Conservation (phyloP, 2,797 vertebrate species). For the Graptemys geographica region DNA sequence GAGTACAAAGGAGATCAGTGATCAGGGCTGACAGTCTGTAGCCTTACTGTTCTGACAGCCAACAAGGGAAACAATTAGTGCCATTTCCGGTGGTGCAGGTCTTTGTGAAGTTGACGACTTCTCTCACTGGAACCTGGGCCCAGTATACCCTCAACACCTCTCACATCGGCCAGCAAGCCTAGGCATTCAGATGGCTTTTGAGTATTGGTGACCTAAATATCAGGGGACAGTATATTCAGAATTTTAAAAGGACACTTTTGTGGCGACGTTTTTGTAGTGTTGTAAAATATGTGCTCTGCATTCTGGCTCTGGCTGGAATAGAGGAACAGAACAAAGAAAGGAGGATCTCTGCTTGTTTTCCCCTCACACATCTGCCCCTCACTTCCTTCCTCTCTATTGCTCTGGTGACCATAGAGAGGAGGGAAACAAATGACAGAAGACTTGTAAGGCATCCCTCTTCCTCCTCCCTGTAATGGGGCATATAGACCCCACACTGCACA, state of each 20-base stretch:
- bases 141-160: not conserved
- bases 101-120: not conserved
- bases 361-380: not conserved
- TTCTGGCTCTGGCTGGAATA: not conserved
- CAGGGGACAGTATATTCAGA: not conserved
- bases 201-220: not conserved
- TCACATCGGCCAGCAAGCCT: not conserved
- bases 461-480: not conserved
- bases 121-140: not conserved
- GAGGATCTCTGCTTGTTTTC: not conserved
- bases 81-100: not conserved
- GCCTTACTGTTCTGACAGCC: not conserved
- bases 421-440: not conserved
- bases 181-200: not conserved
- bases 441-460: not conserved
- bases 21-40: not conserved
- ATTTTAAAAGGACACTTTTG: not conserved
- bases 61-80: not conserved
- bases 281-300: not conserved
- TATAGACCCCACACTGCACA: not conserved
- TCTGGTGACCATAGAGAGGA: not conserved
- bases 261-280: not conserved
- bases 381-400: not conserved
- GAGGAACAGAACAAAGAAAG: not conserved
- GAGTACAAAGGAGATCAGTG: constrained; percentile 22